Base-by-base conservation (phyloP, 2,888 invertebrate species). In the Andrena bicolor region DNA sequence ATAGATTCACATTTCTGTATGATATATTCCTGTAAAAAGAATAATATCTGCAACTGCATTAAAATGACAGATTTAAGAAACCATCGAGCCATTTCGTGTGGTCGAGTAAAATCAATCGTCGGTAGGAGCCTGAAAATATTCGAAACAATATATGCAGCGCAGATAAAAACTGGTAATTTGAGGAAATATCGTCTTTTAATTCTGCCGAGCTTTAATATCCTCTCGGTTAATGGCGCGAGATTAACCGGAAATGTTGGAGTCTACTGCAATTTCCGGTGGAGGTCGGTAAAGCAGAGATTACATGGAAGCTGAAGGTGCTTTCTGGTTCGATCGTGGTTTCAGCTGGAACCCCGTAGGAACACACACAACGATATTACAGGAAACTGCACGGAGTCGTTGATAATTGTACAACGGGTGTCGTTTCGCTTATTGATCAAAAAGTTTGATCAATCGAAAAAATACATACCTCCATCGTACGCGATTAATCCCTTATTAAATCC, bases 201-300 rank as follows among this genome's bases (percentile, higher is more conserved):
- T 82, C 66, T 30, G 64, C 58, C 73, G 61, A 80, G 65, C 75
- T 76, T 79, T 86, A 82, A 85, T 89, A 84, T 89, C 86, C 84
- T 30, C 64, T 72, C 61, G 16, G 76, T 76, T 82, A 86, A 84
- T 82, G 60, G 53, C 60, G 53, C 63, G 53, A 71, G 82, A 90
- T 90, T 86, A 82, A 81, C 79, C 86, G 87, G 87, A 90, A 90
- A 87, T 86, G 84, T 84, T 64, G 78, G 41, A 88, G 76, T 65
- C 75, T 77, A 73, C 41, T 61, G 80, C 72, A 86, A 88, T 89
- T 86, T 89, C 86, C 86, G 83, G 76, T 83, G 64, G 78, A 72
- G 82, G 90, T 86, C 88, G 89, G 88, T 90, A 89, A 89, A 74
- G 86, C 80, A 85, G 90, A 85, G 64, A 87, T n/a, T 79, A 70